A percentile compares a stretch with the other conserved stretches of the same genome.
These are phyloP conservation scores for Dendrolimus kikuchii DNA, from an alignment of 1,140 invertebrate genomes.

Conservation along the genomic window DNA sequence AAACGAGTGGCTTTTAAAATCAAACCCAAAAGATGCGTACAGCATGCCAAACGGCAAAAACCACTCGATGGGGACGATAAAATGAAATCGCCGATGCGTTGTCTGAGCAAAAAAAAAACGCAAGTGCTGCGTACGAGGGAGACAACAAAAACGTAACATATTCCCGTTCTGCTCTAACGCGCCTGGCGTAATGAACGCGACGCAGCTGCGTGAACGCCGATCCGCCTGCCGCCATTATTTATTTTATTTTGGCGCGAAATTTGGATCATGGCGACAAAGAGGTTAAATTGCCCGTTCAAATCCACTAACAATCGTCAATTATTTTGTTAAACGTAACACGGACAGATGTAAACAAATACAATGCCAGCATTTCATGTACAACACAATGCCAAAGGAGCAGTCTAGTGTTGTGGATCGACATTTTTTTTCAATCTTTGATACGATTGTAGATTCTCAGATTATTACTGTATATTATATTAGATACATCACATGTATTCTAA, in stretches of 20 bases:
- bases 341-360: slow-evolving; percentile 66
- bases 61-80: slow-evolving; percentile 60
- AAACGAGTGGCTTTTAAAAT: slow-evolving; percentile 28
- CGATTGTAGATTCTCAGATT: too few relatives aligned
- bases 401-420: slow-evolving; percentile 8
- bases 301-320: slow-evolving; percentile 61
- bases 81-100: slow-evolving; percentile 62
- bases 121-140: slow-evolving; percentile 55
- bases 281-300: slow-evolving; percentile 67
- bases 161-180: slow-evolving; percentile 58
- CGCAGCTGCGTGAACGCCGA: slow-evolving; percentile 45
- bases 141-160: slow-evolving; percentile 61
- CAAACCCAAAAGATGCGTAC: slow-evolving; percentile 42
- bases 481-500: too few relatives aligned
- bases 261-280: slow-evolving; percentile 64
- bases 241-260: slow-evolving; percentile 65
- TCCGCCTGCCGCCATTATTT: slow-evolving; percentile 54
- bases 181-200: slow-evolving; percentile 46
- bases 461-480: too few relatives aligned
- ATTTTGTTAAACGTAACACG: slow-evolving; percentile 38
- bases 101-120: slow-evolving; percentile 42
- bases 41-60: slow-evolving; percentile 56
- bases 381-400: slow-evolving; percentile 15
- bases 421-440: too few relatives aligned
- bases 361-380: slow-evolving; percentile 16